A percentile compares a stretch with the other conserved stretches of the same genome.
Evolutionary conservation across 2,113 vertebrate species (phyloP).

Genomic region (Erpornis zantholeuca): DNA sequence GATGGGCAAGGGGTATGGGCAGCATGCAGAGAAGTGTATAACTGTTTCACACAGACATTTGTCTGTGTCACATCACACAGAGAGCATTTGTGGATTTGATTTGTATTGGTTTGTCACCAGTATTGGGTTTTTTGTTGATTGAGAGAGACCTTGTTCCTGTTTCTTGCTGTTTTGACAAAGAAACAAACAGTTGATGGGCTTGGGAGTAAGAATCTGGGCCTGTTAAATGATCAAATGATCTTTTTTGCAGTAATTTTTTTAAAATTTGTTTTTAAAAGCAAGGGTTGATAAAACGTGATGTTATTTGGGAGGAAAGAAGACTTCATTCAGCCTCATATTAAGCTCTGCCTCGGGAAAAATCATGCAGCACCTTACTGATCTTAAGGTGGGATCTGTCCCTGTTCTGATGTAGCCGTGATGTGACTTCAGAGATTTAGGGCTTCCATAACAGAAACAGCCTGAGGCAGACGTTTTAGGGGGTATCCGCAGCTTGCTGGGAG

Average conservation of each 20-base stretch:
- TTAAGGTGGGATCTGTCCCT: background rate
- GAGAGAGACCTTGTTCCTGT: background rate
- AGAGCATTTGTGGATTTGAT: background rate
- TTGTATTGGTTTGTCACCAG: background rate
- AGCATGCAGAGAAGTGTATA: rapidly evolving
- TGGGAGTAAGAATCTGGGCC: rapidly evolving
- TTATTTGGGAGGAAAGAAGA: background rate
- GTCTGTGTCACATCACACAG: too few species aligned
- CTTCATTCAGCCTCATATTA: background rate
- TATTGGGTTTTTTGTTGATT: background rate
- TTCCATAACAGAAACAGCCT: background rate
- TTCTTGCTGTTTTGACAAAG: background rate
- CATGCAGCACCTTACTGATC: background rate
- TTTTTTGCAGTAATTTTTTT: background rate
- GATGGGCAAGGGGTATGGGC: background rate
- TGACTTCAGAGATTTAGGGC: background rate
- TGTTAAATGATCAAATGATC: background rate
- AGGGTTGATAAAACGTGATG: background rate
- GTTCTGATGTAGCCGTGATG: background rate
- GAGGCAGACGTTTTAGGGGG: background rate
- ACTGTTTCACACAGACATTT: background rate
- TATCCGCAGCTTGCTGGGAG: background rate
- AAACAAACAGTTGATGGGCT: background rate
- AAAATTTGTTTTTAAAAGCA: background rate
- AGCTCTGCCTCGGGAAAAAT: background rate